These are phyloP conservation scores for Trachymyrmex septentrionalis DNA, from an alignment of 1,140 invertebrate genomes.

Conservation along the genomic window DNA sequence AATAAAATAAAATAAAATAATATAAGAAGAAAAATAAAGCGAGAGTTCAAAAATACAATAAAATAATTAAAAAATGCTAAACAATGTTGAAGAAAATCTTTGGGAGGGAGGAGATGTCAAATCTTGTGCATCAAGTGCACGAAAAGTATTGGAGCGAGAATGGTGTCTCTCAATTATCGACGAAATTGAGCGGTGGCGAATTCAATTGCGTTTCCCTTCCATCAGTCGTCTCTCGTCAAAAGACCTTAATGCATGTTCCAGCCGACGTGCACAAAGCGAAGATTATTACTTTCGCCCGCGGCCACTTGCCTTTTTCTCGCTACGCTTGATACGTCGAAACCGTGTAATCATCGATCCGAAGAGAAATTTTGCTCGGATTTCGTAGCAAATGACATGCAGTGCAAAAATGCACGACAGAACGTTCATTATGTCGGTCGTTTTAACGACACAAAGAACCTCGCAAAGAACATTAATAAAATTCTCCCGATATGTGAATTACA, in stretches of 20 bases:
- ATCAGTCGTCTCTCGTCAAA: slow-evolving; percentile 9
- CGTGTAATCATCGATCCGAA: slow-evolving; percentile 54
- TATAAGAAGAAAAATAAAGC: not conserved
- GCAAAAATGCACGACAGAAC: slow-evolving; percentile 22
- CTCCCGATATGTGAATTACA: slow-evolving; percentile 29
- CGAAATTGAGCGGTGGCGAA: slow-evolving; percentile 48
- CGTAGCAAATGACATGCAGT: slow-evolving; percentile 31
- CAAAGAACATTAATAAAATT: slow-evolving; percentile 43
- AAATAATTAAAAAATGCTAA: not conserved
- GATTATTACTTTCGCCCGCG: slow-evolving; percentile 52
- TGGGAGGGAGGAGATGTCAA: not conserved
- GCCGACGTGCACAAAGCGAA: slow-evolving; percentile 47
- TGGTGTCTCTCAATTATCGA: slow-evolving; percentile 46
- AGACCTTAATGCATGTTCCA: slow-evolving; percentile 37
- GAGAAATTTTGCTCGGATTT: slow-evolving; percentile 35
- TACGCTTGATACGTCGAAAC: slow-evolving; percentile 48
- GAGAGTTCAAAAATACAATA: not conserved
- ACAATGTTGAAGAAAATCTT: not conserved
- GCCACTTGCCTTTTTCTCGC: slow-evolving; percentile 42
- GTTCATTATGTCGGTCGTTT: slow-evolving; percentile 19
- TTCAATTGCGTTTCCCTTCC: slow-evolving; percentile 53
- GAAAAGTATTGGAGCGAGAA: slow-evolving; percentile 18
- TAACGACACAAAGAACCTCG: slow-evolving; percentile 38
- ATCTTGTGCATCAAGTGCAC: not conserved
- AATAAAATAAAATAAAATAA: slow-evolving; percentile 10